These are phyloP conservation scores for Polymixis lichenea DNA, from an alignment of 2,888 invertebrate species.

Conservation along the genomic window DNA sequence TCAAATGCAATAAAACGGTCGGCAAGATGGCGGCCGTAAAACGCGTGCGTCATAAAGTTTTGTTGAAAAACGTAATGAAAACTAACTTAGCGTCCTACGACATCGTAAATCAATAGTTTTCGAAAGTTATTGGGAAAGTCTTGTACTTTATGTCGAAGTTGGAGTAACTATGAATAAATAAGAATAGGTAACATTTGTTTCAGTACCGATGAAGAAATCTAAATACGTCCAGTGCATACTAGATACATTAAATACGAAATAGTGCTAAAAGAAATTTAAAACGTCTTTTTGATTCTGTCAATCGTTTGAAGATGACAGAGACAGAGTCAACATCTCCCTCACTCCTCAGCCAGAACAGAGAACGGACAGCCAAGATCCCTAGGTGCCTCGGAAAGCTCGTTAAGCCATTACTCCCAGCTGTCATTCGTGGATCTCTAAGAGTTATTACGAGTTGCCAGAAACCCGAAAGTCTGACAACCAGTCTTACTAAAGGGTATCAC, in stretches of 20 bases:
- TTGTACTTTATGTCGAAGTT: slow-evolving; percentile 15
- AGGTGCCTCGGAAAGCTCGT: too few relatives aligned
- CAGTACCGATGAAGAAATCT: not conserved
- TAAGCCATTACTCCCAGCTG: too few relatives aligned
- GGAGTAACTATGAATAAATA: slow-evolving; percentile 25
- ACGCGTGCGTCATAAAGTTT: slow-evolving; percentile 59
- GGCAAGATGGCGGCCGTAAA: slow-evolving; percentile 58
- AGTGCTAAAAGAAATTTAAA: not conserved
- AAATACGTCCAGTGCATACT: not conserved
- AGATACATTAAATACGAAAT: not conserved
- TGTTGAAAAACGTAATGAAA: slow-evolving; percentile 64
- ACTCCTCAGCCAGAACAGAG: too few relatives aligned
- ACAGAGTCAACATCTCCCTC: too few relatives aligned
- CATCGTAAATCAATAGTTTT: slow-evolving; percentile 64
- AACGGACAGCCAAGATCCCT: too few relatives aligned
- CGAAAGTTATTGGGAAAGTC: slow-evolving; percentile 47
- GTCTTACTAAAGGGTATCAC: too few relatives aligned
- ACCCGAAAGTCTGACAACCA: too few relatives aligned
- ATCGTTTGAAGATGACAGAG: too few relatives aligned
- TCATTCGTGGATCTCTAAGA: too few relatives aligned
- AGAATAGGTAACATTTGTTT: slow-evolving; percentile 6
- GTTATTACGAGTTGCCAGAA: too few relatives aligned
- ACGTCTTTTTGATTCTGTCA: not conserved
- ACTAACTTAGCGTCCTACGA: slow-evolving; percentile 54
- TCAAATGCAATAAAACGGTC: slow-evolving; percentile 56